Evolutionary conservation across 2,113 vertebrate species (phyloP).

Genomic region (Epinephelus moara): DNA sequence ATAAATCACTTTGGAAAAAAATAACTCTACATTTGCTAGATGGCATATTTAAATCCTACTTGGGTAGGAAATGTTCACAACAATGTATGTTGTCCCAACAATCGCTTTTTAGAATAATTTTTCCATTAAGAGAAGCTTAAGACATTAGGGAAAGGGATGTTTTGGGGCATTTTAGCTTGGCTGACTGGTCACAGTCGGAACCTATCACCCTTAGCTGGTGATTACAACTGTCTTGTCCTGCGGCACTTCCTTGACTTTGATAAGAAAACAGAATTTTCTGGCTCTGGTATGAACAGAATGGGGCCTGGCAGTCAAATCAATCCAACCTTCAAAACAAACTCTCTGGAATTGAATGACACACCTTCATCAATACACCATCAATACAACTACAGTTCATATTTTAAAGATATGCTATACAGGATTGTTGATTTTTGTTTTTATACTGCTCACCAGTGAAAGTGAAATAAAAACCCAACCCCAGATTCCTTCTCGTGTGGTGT

Average conservation of each 20-base stretch:
- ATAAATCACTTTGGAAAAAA: not conserved
- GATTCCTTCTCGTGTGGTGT: too few relatives aligned
- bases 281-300: not conserved
- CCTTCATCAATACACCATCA: not conserved
- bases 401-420: too few relatives aligned
- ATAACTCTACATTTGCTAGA: not conserved
- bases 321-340: not conserved
- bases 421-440: too few relatives aligned
- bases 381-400: not conserved
- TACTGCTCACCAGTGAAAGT: too few relatives aligned
- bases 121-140: too few relatives aligned
- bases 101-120: not conserved
- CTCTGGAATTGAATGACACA: not conserved
- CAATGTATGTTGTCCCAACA: not conserved
- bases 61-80: not conserved
- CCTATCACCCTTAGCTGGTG: not conserved
- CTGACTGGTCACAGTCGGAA: conserved; percentile 10
- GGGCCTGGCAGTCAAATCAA: not conserved
- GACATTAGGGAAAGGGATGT: too few relatives aligned
- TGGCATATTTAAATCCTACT: not conserved
- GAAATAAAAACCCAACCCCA: too few relatives aligned
- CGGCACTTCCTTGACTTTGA: not conserved
- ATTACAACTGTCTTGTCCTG: not conserved
- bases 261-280: not conserved
- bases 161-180: not conserved